Evolutionary conservation across 1,140 invertebrate genomes (phyloP).

Genomic region (Aphaenogaster ashmeadi): DNA sequence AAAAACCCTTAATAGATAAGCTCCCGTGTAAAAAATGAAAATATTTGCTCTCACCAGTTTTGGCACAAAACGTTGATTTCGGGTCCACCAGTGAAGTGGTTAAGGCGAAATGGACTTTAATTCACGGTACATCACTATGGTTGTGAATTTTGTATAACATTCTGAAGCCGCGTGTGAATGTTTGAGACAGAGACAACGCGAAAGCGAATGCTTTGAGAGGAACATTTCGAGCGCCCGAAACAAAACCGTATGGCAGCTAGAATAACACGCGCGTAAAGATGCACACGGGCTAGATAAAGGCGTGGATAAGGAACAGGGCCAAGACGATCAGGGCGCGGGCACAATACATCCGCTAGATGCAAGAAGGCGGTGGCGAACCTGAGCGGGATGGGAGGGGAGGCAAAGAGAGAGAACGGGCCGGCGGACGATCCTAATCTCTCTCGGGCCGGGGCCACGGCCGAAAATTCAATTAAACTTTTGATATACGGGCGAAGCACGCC

Average conservation of each 20-base stretch:
- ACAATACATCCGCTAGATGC: slow-evolving; percentile 44
- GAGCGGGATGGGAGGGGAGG: neutral
- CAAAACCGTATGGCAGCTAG: slow-evolving; percentile 64
- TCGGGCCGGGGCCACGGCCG: slow-evolving; percentile 77
- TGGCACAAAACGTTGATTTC: too few species aligned
- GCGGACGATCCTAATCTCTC: slow-evolving; percentile 85
- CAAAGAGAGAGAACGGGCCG: slow-evolving; percentile 31
- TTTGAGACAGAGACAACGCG: neutral
- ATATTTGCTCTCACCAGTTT: too few species aligned
- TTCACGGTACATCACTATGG: neutral
- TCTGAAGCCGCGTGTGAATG: neutral
- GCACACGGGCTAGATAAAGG: slow-evolving; percentile 62
- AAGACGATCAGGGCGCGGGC: slow-evolving; percentile 27
- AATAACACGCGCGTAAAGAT: slow-evolving; percentile 72
- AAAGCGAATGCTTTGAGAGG: neutral
- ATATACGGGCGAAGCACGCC: slow-evolving; percentile 84
- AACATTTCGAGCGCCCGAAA: neutral
- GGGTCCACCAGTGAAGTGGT: too few species aligned
- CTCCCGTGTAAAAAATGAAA: too few species aligned
- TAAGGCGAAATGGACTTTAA: neutral
- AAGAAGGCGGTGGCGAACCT: slow-evolving; percentile 5
- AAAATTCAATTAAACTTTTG: slow-evolving; percentile 88
- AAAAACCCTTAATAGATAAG: too few species aligned
- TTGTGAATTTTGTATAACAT: neutral
- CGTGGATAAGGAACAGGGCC: slow-evolving; percentile 22